Evolutionary conservation across 2,113 vertebrate genomes (phyloP), one percentile per base, ranked within the genome.

Genomic region (Nibea albiflora): DNA sequence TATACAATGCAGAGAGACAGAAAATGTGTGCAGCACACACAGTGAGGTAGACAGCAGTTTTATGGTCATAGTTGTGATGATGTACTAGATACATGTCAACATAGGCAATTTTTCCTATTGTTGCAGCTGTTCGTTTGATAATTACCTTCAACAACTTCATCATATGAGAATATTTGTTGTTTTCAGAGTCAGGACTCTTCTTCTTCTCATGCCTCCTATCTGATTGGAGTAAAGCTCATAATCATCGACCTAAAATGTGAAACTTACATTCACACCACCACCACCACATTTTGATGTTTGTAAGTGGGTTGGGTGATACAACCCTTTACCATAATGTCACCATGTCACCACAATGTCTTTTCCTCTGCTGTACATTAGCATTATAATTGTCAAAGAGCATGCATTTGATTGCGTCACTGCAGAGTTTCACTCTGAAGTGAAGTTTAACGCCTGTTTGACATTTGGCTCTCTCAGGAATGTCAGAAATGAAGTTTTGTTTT

Each of bases 291-390:
- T 58, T 64, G 46, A 76, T 76, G 75, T 31, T 70, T 28, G 20
- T 50, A 82, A 69, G 67, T 65, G 75, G 71, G 81, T 44, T 17
- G 75, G 31, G 35, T 77, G 76, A 73, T 44, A 52, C 57, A 62
- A 24, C 5, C 16, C 20, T 1, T 24, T 53, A 75, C 56, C 56
- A 35, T 22, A 46, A 26, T 69, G 81, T 72, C 71, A 70, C 17
- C 15, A 26, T 69, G 69, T 81, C 52, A 11, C 57, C 2, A 28
- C 28, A 57, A 16, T 53, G 19, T 54, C 26, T 56, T 20, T 53
- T 11, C 44, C 3, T 9, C 16, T 19, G 57, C 54, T 56, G 4
- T 2, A 26, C 22, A 26, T n/a, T 54, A 22, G 3, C n/a, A 28
- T 15, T 50, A 39, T 1, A 28, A 4, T 4, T 42, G 1, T 52